phyloP scores from a whole-genome alignment of 2,113 vertebrate genomes.

The Crypturellus undulatus region DNA sequence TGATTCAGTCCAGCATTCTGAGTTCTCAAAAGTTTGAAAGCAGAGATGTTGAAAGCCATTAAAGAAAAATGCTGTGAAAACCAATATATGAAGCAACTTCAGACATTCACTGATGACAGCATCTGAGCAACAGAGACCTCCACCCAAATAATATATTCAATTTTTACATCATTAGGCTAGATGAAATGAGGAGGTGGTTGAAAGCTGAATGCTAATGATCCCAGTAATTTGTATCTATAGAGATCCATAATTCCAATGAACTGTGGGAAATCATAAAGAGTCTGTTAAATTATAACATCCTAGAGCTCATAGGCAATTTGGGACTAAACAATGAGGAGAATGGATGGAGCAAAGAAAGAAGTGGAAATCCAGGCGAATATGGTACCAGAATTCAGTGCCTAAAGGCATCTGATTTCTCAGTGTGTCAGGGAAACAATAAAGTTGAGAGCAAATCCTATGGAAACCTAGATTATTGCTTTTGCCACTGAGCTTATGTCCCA shows the following conservation, averaged over 20 bases:
- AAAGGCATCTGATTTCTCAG: background rate
- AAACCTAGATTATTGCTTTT: slow-evolving; percentile 26
- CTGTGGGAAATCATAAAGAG: background rate
- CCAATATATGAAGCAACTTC: slow-evolving; percentile 16
- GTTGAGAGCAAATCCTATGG: background rate
- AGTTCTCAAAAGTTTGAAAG: background rate
- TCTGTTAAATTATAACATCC: background rate
- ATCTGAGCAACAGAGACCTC: background rate
- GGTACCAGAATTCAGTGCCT: background rate
- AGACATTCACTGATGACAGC: slow-evolving; percentile 6
- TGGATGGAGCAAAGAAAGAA: background rate
- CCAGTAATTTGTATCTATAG: background rate
- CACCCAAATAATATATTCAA: slow-evolving; percentile 12
- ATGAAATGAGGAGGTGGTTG: background rate
- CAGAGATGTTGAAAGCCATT: slow-evolving; percentile 26
- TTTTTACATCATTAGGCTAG: background rate
- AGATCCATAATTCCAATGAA: background rate
- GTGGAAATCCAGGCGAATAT: background rate
- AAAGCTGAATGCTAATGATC: background rate
- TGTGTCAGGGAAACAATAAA: slow-evolving; percentile 3
- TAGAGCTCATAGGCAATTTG: background rate
- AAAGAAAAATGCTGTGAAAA: slow-evolving; percentile 42
- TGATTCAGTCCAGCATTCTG: slow-evolving; percentile 13
- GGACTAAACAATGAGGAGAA: background rate
- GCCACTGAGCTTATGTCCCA: slow-evolving; percentile 13